These are phyloP conservation scores for Drosophila parabipectinata DNA, from an alignment of 1,140 invertebrate species.

Conservation along the genomic window DNA sequence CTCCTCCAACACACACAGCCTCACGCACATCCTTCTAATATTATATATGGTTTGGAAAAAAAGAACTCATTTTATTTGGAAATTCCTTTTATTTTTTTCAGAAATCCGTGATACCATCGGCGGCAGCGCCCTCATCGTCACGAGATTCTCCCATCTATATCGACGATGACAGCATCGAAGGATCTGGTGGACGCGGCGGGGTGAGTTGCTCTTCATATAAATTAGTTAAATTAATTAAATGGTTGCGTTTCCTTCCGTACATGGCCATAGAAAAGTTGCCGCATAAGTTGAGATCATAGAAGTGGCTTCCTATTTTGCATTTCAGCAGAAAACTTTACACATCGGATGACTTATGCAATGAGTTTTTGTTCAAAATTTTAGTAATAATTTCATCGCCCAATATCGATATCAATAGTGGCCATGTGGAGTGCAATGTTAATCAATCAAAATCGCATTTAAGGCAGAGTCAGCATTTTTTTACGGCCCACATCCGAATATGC, in stretches of 20 bases:
- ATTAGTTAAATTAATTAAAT: slow-evolving; percentile 43
- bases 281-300: slow-evolving; percentile 2
- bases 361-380: too few relatives aligned
- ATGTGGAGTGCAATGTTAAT: neutral
- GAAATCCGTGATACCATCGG: slow-evolving; percentile 73
- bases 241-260: neutral
- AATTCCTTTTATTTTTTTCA: slow-evolving; percentile 56
- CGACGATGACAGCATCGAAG: slow-evolving; percentile 84
- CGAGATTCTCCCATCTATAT: slow-evolving; percentile 84
- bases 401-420: neutral
- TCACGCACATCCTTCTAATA: slow-evolving; percentile 11
- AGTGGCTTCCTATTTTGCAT: slow-evolving; percentile 24
- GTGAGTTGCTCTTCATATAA: slow-evolving; percentile 71
- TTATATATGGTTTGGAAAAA: slow-evolving; percentile 1
- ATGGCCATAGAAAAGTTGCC: slow-evolving; percentile 10
- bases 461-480: neutral
- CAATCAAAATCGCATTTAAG: neutral
- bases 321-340: slow-evolving; percentile 7
- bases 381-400: too few relatives aligned
- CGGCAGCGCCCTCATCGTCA: slow-evolving; percentile 39
- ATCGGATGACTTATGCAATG: too few relatives aligned
- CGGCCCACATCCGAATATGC: neutral
- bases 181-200: slow-evolving; percentile 85
- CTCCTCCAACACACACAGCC: neutral
- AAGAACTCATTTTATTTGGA: slow-evolving; percentile 9